Conservation (phyloP, 23 tunicate species). For the Ciona savignyi region DNA sequence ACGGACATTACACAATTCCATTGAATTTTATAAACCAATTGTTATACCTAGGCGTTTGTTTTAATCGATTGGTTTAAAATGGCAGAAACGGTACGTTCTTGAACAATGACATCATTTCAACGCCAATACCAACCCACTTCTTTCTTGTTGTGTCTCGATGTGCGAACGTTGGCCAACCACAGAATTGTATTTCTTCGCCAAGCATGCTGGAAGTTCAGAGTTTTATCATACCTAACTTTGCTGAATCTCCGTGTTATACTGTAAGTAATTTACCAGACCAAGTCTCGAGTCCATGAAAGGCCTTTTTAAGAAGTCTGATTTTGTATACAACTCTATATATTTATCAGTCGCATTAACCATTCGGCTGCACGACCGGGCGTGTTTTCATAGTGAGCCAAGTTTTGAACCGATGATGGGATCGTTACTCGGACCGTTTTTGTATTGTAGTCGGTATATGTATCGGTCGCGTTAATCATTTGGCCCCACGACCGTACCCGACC, state of each 20-base stretch:
- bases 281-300: constrained; percentile 23
- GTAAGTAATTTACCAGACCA: constrained; percentile 12
- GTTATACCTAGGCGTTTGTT: too few species aligned
- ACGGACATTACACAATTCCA: too few species aligned
- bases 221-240: constrained; percentile 76
- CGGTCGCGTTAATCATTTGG: too few species aligned
- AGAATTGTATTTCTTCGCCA: constrained; percentile 18
- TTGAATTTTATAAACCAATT: too few species aligned
- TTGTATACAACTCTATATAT: too few species aligned
- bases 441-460: too few species aligned
- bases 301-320: too few species aligned
- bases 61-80: background rate
- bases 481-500: too few species aligned
- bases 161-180: background rate
- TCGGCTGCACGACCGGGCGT: too few species aligned
- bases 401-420: too few species aligned
- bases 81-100: constrained; percentile 17
- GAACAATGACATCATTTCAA: constrained; percentile 10
- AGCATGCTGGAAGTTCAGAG: constrained; percentile 31
- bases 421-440: too few species aligned
- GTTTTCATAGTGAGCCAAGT: constrained; percentile 35
- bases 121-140: constrained; percentile 62
- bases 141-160: constrained; percentile 32
- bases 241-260: background rate
- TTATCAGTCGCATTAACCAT: too few species aligned